Evolutionary conservation across 2,113 vertebrate genomes (phyloP).

Genomic region (Amblyornis subalaris): DNA sequence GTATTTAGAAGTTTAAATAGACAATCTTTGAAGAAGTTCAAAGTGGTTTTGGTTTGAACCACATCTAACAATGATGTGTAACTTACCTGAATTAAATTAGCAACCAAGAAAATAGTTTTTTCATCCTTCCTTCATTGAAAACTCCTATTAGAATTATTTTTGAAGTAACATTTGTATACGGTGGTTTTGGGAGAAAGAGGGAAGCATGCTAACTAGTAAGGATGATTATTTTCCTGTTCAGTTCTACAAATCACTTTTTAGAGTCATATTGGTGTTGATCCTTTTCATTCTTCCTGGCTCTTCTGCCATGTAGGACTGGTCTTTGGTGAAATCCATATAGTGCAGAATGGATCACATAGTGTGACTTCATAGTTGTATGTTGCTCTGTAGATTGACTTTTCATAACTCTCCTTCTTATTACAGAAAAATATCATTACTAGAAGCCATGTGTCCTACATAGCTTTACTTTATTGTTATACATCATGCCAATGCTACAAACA

Average conservation of each 20-base stretch:
- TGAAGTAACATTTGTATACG: neutral
- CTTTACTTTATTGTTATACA: neutral
- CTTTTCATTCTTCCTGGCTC: neutral
- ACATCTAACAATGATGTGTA: neutral
- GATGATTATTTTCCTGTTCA: neutral
- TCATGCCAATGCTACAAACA: neutral
- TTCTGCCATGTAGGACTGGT: neutral
- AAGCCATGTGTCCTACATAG: neutral
- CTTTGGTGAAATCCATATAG: neutral
- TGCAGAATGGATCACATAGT: neutral
- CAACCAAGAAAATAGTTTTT: neutral
- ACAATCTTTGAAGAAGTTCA: slow-evolving; percentile 18
- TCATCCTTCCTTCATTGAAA: neutral
- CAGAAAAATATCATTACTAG: neutral
- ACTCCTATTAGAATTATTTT: neutral
- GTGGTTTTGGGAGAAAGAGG: neutral
- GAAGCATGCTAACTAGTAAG: neutral
- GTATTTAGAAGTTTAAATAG: neutral
- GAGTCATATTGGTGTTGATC: neutral
- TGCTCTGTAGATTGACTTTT: neutral
- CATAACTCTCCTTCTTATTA: neutral
- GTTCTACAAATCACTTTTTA: neutral
- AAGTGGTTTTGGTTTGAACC: slow-evolving; percentile 5
- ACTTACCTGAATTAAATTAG: neutral
- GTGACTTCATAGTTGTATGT: neutral